Base-by-base conservation (phyloP, 2,797 vertebrate species). In the Micromesistius poutassou region DNA sequence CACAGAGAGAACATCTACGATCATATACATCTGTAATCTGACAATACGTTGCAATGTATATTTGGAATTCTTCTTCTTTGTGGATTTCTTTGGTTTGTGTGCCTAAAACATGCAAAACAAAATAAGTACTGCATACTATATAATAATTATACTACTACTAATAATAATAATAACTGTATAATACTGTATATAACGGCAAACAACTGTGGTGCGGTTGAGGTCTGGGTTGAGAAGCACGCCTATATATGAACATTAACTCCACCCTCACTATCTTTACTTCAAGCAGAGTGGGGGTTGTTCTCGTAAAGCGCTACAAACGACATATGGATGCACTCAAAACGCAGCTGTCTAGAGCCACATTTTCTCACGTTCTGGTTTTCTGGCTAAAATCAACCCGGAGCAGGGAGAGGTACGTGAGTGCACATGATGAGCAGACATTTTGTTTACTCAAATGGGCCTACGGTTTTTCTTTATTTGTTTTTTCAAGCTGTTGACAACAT, bases 231-330 rank as follows among this genome's bases (percentile, higher is more conserved):
- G 36, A 12, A 66, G 16, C 19, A 25, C 22, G 55, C 55, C 62
- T 12, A 68, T 19, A 16, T 62, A 7, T 75, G 50, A 78, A 78
- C 33, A 78, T 86, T 87, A 84, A 81, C 89, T 83, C 89, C 90
- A 89, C 91, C 90, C 89, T 89, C 73, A 3, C 82, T 90, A 91
- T 91, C 90, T 87, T 72, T 30, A 66, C 35, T 74, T 82, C 76
- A 46, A 74, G 80, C 75, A 66, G 71, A 66, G 40, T 68, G 73
- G 73, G 40, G 68, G 72, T 80, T 77, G 74, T 74, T 76, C 55
- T 71, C 13, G 30, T 71, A 7, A 31, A 71, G 19, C 30, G 5
- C 77, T 62, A 68, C 62, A 12, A 6, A 74, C 14, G 74, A 83
- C 79, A 83, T 70, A 83, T 82, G 79, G 79, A 74, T 83, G 81